Conservation (phyloP, 2,113 vertebrate genomes). For the Ia io region DNA sequence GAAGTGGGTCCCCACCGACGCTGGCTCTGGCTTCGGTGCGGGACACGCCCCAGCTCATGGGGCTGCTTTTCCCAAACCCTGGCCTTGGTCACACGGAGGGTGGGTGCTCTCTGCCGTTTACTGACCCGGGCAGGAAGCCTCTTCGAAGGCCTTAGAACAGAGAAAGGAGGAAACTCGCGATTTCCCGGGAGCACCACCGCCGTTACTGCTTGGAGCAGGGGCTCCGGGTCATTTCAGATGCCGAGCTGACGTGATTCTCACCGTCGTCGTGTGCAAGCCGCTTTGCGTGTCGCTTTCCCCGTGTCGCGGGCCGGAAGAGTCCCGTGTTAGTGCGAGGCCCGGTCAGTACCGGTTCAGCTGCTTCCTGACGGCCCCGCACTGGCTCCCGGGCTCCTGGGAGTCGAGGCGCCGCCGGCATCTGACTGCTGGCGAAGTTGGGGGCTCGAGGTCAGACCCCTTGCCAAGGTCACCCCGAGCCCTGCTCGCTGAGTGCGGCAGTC, state of each 20-base stretch:
- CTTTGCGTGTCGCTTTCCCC: constrained; percentile 30
- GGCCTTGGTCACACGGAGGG: neutral
- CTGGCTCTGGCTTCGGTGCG: neutral
- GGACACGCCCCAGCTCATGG: neutral
- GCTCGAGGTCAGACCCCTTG: too few species aligned
- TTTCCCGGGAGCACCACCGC: neutral
- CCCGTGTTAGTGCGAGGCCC: too few species aligned
- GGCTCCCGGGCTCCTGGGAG: too few species aligned
- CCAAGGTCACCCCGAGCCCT: too few species aligned
- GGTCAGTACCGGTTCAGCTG: too few species aligned
- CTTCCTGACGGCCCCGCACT: too few species aligned
- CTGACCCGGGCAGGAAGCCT: neutral
- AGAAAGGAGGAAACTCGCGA: neutral
- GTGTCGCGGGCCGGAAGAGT: too few species aligned
- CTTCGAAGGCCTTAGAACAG: constrained; percentile 15
- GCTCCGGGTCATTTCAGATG: constrained; percentile 33
- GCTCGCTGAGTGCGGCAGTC: too few species aligned
- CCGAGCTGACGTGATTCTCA: neutral
- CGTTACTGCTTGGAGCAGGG: neutral
- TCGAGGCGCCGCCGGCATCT: too few species aligned
- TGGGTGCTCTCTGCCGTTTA: constrained; percentile 10
- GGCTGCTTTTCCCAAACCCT: neutral
- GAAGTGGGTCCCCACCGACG: neutral
- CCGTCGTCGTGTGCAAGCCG: neutral
- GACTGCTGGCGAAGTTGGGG: too few species aligned